phyloP scores from a whole-genome alignment of 64 coral and sea anemone species.

The Actinia tenebrosa region DNA sequence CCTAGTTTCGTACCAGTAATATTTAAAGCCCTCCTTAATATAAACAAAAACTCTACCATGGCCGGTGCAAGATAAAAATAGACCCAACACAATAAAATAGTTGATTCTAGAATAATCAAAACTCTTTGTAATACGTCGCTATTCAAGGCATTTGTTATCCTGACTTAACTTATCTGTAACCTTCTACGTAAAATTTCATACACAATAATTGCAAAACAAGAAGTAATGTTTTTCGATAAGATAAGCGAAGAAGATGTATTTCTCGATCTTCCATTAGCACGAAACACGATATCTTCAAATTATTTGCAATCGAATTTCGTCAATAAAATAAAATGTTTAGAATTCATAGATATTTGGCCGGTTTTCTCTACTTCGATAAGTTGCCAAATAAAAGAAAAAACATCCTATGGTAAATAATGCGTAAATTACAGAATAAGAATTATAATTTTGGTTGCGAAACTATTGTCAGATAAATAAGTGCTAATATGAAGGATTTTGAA shows the following conservation, averaged over 20 bases:
- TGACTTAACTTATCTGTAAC: not conserved
- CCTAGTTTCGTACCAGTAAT: not conserved
- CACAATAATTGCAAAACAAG: not conserved
- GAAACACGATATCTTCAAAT: not conserved
- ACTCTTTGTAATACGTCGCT: not conserved
- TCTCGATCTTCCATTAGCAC: not conserved
- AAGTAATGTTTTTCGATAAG: not conserved
- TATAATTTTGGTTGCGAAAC: not conserved
- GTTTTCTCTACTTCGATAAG: not conserved
- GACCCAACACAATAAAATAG: not conserved
- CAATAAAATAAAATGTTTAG: not conserved
- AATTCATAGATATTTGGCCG: conserved; percentile 1
- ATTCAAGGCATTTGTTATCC: not conserved
- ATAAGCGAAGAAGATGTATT: not conserved
- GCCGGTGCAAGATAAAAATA: not conserved
- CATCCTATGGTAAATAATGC: not conserved
- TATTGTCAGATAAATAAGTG: not conserved
- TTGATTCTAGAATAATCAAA: not conserved
- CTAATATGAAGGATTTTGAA: not conserved
- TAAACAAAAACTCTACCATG: not conserved
- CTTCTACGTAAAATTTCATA: not conserved
- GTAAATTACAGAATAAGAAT: not conserved
- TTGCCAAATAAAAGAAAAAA: not conserved
- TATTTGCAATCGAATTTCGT: not conserved
- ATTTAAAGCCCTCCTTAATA: not conserved